Evolutionary conservation across 23 tunicate genomes (phyloP).

Genomic region (Halocynthia aurantium): DNA sequence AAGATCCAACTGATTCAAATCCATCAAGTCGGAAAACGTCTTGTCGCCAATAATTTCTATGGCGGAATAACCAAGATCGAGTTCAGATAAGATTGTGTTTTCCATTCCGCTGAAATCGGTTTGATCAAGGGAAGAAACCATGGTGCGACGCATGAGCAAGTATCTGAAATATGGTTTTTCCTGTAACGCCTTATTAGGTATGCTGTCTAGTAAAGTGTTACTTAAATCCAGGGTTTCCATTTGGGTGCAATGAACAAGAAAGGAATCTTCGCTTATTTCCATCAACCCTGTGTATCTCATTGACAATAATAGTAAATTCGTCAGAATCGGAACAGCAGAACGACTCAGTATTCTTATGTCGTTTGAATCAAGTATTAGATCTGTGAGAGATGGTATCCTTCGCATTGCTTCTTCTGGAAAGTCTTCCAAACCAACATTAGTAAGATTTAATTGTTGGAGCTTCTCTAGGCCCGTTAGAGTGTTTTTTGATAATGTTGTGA

Average conservation of each 20-base stretch:
- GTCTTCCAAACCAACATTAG: neutral
- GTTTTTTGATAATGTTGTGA: neutral
- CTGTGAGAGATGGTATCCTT: slow-evolving; percentile 2
- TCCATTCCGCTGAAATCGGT: neutral
- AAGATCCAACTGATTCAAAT: neutral
- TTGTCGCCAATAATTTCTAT: neutral
- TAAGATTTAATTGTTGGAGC: neutral
- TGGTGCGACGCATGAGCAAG: neutral
- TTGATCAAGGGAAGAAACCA: neutral
- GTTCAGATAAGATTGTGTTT: neutral
- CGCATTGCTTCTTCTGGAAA: slow-evolving; percentile 18
- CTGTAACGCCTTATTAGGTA: neutral
- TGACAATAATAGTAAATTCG: neutral
- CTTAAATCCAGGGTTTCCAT: slow-evolving; percentile 2
- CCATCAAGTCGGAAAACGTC: neutral
- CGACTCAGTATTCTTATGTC: neutral
- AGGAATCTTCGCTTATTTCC: neutral
- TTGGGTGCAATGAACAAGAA: neutral
- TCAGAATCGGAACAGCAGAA: slow-evolving; percentile 1
- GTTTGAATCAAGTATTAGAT: slow-evolving; percentile 10
- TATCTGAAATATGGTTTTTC: slow-evolving; percentile 1
- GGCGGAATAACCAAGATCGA: slow-evolving; percentile 1
- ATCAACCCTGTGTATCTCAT: neutral
- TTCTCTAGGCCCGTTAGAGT: slow-evolving; percentile 7
- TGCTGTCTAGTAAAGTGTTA: neutral